Base-by-base conservation (phyloP, 1,140 invertebrate species). In the Pseudomyrmex dendroicus region DNA sequence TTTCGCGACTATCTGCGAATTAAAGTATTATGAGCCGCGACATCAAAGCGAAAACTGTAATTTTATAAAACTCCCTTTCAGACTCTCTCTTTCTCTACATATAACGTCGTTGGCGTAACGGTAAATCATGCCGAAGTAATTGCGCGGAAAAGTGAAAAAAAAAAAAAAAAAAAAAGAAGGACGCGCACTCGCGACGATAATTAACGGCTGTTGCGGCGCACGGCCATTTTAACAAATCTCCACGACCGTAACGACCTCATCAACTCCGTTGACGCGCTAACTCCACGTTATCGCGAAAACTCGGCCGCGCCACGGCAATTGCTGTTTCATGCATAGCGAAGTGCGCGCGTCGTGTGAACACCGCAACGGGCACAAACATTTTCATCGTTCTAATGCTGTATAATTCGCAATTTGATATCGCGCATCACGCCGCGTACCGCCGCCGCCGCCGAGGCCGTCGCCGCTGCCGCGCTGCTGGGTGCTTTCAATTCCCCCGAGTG, bases 301-400 rank as follows among this genome's bases (percentile, higher is more conserved):
- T 82, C 68, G 78, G 59, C 70, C 50, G 68, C 67, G 48, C 70
- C 57, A 7, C 35, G 61, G 70, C 78, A 74, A 82, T 82, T 74
- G 78, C 78, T 64, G 78, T 82, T 82, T 82, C 78, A 82, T 82
- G 78, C 78, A 82, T 82, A 74, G 78, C 78, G 50, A 82, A 82
- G 70, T 48, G 44, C 54, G 66, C 15, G 20, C 52, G 50, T 25
- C 59, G 44, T 35, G n/a, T 52, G 77, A 46, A 63, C 35, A 35
- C 68, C 78, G 70, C 70, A 63, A 73, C 77, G 56, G 35, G 35
- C 35, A 35, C 77, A 74, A 74, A 82, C 70, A 82, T 82, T 82
- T 73, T 82, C 67, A 73, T 74, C 78, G 25, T 82, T 74, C 72
- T 74, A 73, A 73, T 59, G 13, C 62, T 59, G 72, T 74, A 82